A percentile compares a stretch with the other conserved stretches of the same genome.
Conservation (phyloP, 2,797 vertebrate genomes). For the Thaleichthys pacificus region DNA sequence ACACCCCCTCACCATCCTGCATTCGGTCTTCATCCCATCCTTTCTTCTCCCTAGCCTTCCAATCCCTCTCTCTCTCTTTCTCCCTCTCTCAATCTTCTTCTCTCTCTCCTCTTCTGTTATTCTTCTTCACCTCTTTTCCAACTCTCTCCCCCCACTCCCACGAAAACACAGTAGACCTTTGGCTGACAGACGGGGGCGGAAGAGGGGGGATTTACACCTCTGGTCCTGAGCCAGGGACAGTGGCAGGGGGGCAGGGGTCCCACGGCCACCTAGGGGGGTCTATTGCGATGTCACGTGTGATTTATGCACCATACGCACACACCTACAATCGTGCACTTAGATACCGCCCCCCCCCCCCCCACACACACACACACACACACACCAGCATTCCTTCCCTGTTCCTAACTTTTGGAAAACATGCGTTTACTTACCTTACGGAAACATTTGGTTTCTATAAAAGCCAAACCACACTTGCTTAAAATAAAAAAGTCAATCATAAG, state of each 20-base stretch:
- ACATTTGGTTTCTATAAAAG: conserved; percentile 50
- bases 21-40: not conserved
- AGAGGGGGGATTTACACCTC: conserved; percentile 19
- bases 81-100: not conserved
- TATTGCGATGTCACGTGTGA: not conserved
- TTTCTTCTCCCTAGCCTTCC: not conserved
- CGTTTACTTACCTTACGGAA: not conserved
- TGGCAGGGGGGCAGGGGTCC: not conserved
- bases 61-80: not conserved
- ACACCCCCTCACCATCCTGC: conserved; percentile 5
- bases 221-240: conserved; percentile 23
- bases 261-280: not conserved
- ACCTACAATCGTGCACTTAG: conserved; percentile 20
- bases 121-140: not conserved
- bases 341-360: not conserved
- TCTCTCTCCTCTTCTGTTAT: not conserved
- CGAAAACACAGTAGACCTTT: conserved; percentile 15
- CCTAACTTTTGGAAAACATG: too few species aligned
- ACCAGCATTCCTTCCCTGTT: not conserved
- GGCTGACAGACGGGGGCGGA: conserved; percentile 23
- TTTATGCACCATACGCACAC: conserved; percentile 6
- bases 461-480: not conserved
- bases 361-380: conserved; percentile 4
- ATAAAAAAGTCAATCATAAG: conserved; percentile 15
- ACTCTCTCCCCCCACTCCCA: conserved; percentile 2